phyloP scores from a whole-genome alignment of 2,888 invertebrate species.

The Acronicta alni region DNA sequence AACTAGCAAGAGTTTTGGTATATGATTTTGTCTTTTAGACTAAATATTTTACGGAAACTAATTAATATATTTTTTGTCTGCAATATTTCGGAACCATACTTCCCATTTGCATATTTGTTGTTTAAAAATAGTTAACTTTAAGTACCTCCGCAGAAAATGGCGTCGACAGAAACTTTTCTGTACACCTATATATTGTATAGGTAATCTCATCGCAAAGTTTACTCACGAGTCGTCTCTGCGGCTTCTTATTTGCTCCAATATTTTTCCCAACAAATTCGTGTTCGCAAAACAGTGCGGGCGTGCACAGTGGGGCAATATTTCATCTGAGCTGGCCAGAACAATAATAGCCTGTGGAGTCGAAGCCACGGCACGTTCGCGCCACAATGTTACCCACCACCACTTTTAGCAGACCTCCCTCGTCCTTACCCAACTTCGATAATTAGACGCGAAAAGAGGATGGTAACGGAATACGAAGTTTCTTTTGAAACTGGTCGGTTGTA shows the following conservation, averaged over 20 bases:
- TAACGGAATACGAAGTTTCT: conserved; percentile 64
- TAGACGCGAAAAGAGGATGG: conserved; percentile 54
- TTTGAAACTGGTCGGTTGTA: conserved; percentile 68
- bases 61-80: too few relatives aligned
- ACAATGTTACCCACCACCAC: conserved; percentile 83
- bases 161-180: conserved; percentile 32
- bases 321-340: conserved; percentile 88
- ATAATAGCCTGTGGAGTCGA: conserved; percentile 86
- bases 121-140: background rate
- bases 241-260: conserved; percentile 83
- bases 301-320: conserved; percentile 88
- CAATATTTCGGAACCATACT: too few relatives aligned
- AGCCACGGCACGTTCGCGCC: conserved; percentile 88
- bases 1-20: conserved; percentile 1
- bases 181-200: conserved; percentile 43
- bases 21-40: too few relatives aligned
- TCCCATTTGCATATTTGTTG: background rate
- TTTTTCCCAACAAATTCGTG: conserved; percentile 84
- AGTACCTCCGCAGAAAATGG: conserved; percentile 19
- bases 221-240: conserved; percentile 76
- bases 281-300: conserved; percentile 85
- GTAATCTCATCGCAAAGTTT: conserved; percentile 74
- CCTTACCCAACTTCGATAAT: conserved; percentile 61
- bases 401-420: conserved; percentile 66
- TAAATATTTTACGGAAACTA: too few relatives aligned